These are phyloP conservation scores for Melospiza melodia DNA, from an alignment of 2,113 vertebrate genomes.

Conservation along the genomic window DNA sequence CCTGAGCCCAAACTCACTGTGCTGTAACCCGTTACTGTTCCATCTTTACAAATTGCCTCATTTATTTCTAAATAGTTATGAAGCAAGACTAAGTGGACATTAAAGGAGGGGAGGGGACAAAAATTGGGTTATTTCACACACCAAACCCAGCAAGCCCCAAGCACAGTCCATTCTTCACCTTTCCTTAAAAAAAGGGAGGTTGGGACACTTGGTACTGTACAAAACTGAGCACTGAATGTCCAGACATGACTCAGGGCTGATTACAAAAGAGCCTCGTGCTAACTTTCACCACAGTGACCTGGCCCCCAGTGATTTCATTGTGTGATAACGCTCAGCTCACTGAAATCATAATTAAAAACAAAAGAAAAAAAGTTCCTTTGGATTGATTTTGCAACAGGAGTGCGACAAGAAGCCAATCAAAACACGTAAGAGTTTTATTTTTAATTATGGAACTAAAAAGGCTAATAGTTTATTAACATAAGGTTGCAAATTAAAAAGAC, in stretches of 20 bases:
- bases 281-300: conserved; percentile 43
- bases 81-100: not conserved
- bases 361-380: not conserved
- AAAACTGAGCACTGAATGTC: not conserved
- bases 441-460: conserved; percentile 14
- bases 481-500: conserved; percentile 6
- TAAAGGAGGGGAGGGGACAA: not conserved
- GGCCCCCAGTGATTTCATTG: conserved; percentile 11
- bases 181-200: not conserved
- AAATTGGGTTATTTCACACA: not conserved
- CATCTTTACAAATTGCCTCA: not conserved
- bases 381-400: not conserved
- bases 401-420: not conserved
- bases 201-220: conserved; percentile 21
- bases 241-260: conserved; percentile 37
- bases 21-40: not conserved
- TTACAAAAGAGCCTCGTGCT: conserved; percentile 33
- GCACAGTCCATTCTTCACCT: not conserved
- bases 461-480: conserved; percentile 41
- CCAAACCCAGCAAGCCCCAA: not conserved
- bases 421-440: not conserved
- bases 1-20: not conserved
- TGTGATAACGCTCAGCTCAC: not conserved
- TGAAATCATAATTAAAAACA: not conserved
- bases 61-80: not conserved